Base-by-base conservation (phyloP, 2,113 vertebrate genomes). In the Galbula dea region DNA sequence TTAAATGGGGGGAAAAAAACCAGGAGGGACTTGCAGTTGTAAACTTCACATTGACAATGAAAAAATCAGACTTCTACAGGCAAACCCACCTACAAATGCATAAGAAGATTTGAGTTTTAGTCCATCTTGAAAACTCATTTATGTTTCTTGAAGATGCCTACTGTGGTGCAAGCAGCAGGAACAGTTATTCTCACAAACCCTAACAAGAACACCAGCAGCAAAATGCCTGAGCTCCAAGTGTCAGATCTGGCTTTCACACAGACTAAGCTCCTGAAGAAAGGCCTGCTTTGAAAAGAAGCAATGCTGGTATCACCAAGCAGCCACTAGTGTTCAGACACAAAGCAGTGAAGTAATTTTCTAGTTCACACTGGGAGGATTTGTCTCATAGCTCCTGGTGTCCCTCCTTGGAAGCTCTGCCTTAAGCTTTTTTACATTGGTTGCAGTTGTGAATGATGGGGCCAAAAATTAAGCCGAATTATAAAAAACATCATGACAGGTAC, bases 161-260 rank as follows among this genome's bases (percentile, higher is more conserved):
- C 9, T 30, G 51, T 71, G 32, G 15, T 61, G 19, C 36, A 77
- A 86, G 76, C 29, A 75, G 51, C 36, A 58, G 12, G 21, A 86
- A 65, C 7, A 7, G 7, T 18, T 41, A 46, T 15, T 66, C 20
- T 78, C 12, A 14, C 0, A 1, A 76, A 66, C 6, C 12, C 11
- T 32, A 16, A 67, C 3, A 55, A 45, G 41, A 84, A 29, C 39
- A 61, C 17, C 15, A 46, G 12, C 68, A 74, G 41, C 29, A 49
- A 52, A 32, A 36, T 21, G 30, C 22, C 27, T 0, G 0, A 51
- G 39, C 5, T 95, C 7, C 45, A 37, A 69, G 48, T 0, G 1
- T 18, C 6, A 7, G 30, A n/a, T 61, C 34, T 67, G 30, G 24
- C 41, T 68, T 66, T 76, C 39, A 8, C 6, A 10, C 14, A 43